Percentiles rank a stretch among this genome's conserved stretches.
Evolutionary conservation across 2,888 invertebrate genomes (phyloP).

Genomic region (Protula sp.): DNA sequence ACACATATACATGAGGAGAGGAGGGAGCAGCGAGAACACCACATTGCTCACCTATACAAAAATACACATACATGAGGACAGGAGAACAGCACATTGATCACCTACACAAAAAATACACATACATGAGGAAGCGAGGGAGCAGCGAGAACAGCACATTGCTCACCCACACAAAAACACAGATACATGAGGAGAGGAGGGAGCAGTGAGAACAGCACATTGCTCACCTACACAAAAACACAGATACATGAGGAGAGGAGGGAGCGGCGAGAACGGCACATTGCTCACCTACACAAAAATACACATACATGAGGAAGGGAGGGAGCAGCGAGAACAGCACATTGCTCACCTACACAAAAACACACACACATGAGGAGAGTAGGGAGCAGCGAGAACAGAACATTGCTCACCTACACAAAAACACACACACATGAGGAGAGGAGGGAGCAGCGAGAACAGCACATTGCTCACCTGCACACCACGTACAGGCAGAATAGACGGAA

Average conservation of each 20-base stretch:
- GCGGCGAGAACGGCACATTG: conserved; percentile 70
- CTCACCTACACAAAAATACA: conserved; percentile 70
- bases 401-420: too few relatives aligned
- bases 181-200: conserved; percentile 73
- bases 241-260: conserved; percentile 73
- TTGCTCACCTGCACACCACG: too few relatives aligned
- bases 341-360: too few relatives aligned
- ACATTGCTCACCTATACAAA: conserved; percentile 67
- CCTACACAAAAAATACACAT: conserved; percentile 53
- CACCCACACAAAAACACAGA: conserved; percentile 58
- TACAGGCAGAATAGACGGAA: too few relatives aligned
- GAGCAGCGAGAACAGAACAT: too few relatives aligned
- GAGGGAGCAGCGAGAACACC: conserved; percentile 70
- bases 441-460: too few relatives aligned
- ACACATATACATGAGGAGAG: conserved; percentile 69
- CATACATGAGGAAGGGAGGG: too few relatives aligned
- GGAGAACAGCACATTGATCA: conserved; percentile 75
- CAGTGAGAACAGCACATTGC: conserved; percentile 71
- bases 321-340: too few relatives aligned
- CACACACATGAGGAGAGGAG: too few relatives aligned
- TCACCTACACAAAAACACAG: conserved; percentile 63
- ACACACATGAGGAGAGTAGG: too few relatives aligned
- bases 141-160: too few relatives aligned
- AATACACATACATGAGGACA: conserved; percentile 67
- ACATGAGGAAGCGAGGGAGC: background rate